Conservation (phyloP, 2,888 invertebrate genomes). For the Hydrotaea cyrtoneurina region DNA sequence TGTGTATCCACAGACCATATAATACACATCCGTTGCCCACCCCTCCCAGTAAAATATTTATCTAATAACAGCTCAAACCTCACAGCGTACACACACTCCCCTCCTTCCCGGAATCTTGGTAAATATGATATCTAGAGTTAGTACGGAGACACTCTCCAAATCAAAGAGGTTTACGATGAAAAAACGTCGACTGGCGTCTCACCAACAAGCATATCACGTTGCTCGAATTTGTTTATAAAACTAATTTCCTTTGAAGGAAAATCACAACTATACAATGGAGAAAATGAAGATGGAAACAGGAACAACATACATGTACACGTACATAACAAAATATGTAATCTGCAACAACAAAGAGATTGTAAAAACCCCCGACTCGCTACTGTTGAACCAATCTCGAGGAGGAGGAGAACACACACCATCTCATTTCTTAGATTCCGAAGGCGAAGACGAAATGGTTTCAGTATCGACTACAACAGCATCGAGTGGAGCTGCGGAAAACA, state of each 20-base stretch:
- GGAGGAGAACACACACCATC: background rate
- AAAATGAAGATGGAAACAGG: background rate
- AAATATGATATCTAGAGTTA: too few species aligned
- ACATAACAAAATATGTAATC: slow-evolving; percentile 38
- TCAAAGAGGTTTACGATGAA: background rate
- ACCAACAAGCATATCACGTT: slow-evolving; percentile 39
- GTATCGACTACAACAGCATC: background rate
- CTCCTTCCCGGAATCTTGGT: background rate
- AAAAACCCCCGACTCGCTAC: background rate
- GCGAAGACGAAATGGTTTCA: slow-evolving; percentile 4
- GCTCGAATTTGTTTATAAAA: slow-evolving; percentile 57
- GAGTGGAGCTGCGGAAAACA: slow-evolving; percentile 24
- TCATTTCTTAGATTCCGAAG: slow-evolving; percentile 4
- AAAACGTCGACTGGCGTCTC: background rate
- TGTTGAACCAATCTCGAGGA: background rate
- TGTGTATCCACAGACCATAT: slow-evolving; percentile 44
- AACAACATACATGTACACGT: background rate
- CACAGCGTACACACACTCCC: background rate
- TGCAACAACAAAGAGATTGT: slow-evolving; percentile 4
- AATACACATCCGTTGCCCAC: slow-evolving; percentile 55
- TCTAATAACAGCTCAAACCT: slow-evolving; percentile 52
- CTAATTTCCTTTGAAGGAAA: slow-evolving; percentile 55
- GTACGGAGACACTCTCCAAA: background rate
- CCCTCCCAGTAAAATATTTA: slow-evolving; percentile 55
- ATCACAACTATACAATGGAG: background rate